Evolutionary conservation across 2,888 invertebrate genomes (phyloP).

Genomic region (Drosophila sordidula): DNA sequence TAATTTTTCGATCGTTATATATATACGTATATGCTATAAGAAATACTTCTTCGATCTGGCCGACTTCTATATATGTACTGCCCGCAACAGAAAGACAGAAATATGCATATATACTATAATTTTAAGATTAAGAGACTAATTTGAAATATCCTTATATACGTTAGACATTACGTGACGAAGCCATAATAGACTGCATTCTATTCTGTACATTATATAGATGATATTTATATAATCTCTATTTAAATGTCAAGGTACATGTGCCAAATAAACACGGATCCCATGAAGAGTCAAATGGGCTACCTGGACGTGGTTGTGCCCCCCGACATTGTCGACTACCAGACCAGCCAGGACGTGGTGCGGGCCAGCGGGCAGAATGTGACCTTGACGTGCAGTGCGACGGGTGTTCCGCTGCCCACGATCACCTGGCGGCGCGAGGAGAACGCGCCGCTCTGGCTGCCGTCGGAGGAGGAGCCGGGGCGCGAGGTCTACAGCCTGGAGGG

Average conservation of each 20-base stretch:
- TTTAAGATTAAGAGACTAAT: too few relatives aligned
- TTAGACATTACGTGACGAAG: too few relatives aligned
- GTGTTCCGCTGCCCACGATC: slow-evolving; percentile 93
- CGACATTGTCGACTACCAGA: slow-evolving; percentile 94
- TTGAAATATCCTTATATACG: too few relatives aligned
- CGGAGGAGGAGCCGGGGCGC: slow-evolving; percentile 37
- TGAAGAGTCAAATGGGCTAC: slow-evolving; percentile 95
- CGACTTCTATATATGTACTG: too few relatives aligned
- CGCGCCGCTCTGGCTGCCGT: slow-evolving; percentile 83
- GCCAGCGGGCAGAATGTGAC: slow-evolving; percentile 94
- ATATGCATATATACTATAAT: too few relatives aligned
- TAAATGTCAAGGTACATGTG: slow-evolving; percentile 90
- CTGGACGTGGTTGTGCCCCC: slow-evolving; percentile 95
- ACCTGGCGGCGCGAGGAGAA: slow-evolving; percentile 95
- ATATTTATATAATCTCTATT: not conserved
- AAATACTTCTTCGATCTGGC: too few relatives aligned
- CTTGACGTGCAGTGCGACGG: slow-evolving; percentile 93
- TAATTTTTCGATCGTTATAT: too few relatives aligned
- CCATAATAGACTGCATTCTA: too few relatives aligned
- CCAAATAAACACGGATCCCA: slow-evolving; percentile 96
- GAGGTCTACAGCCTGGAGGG: slow-evolving; percentile 83
- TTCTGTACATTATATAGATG: too few relatives aligned
- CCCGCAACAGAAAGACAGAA: too few relatives aligned
- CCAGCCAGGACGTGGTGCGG: slow-evolving; percentile 94
- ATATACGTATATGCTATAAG: too few relatives aligned